Percentiles rank a stretch among this genome's conserved stretches.
Evolutionary conservation across 2,888 invertebrate species (phyloP).

Genomic region (Caenorhabditis macrosperma): DNA sequence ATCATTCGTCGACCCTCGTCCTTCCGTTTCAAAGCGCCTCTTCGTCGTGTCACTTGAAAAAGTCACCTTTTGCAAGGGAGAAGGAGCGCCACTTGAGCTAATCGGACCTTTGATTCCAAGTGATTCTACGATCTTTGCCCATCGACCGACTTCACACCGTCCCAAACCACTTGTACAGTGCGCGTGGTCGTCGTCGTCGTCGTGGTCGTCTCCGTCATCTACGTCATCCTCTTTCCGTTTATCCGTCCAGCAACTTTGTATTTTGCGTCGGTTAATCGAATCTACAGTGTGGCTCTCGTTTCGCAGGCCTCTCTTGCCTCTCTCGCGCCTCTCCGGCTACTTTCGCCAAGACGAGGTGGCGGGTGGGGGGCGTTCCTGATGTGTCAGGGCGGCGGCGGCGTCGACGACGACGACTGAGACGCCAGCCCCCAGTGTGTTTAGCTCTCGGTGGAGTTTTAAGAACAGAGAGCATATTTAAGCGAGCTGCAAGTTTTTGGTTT

Average conservation of each 20-base stretch:
- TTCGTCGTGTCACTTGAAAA: not conserved
- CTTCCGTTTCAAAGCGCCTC: not conserved
- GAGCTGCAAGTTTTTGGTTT: slow-evolving; percentile 47
- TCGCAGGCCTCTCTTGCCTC: not conserved
- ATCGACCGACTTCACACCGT: slow-evolving; percentile 1
- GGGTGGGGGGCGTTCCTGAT: slow-evolving; percentile 54
- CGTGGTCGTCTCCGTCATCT: not conserved
- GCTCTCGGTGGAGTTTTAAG: slow-evolving; percentile 34
- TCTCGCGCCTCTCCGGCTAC: slow-evolving; percentile 9
- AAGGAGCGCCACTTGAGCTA: slow-evolving; percentile 26
- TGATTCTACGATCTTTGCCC: slow-evolving; percentile 48
- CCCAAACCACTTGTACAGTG: slow-evolving; percentile 34
- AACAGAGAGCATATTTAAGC: slow-evolving; percentile 51
- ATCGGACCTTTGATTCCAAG: slow-evolving; percentile 45
- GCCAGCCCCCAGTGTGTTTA: slow-evolving; percentile 42
- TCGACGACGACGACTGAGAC: too few species aligned
- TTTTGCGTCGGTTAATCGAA: slow-evolving; percentile 21
- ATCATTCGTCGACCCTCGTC: not conserved
- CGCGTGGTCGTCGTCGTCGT: not conserved
- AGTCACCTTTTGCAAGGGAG: not conserved
- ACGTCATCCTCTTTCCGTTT: not conserved
- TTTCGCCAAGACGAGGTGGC: not conserved
- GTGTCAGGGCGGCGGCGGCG: slow-evolving; percentile 21
- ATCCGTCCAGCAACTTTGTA: not conserved
- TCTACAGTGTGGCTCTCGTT: slow-evolving; percentile 27